Evolutionary conservation across 2,888 invertebrate species (phyloP).

Genomic region (Dione vanillae): DNA sequence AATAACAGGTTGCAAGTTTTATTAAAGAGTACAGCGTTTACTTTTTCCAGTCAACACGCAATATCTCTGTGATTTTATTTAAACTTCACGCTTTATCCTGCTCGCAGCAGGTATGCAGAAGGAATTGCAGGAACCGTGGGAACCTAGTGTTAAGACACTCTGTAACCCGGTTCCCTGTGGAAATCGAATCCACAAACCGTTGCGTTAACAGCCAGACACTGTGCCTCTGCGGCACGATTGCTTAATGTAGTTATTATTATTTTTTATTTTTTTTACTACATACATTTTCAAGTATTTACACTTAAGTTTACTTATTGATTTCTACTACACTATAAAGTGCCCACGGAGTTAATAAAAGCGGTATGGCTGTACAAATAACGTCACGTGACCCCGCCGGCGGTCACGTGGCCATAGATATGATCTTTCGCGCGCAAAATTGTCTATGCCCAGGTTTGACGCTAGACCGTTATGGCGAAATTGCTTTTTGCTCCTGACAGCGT

Average conservation of each 20-base stretch:
- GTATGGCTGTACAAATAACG: constrained; percentile 68
- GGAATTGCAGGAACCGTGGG: too few species aligned
- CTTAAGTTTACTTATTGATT: constrained; percentile 38
- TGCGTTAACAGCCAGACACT: too few species aligned
- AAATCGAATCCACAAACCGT: too few species aligned
- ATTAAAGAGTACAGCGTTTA: not conserved
- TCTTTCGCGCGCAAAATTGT: constrained; percentile 76
- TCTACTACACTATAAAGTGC: constrained; percentile 43
- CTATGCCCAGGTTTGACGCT: constrained; percentile 55
- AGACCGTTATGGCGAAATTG: constrained; percentile 36
- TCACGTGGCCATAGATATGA: constrained; percentile 73
- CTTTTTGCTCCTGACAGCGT: constrained; percentile 38
- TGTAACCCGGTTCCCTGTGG: too few species aligned
- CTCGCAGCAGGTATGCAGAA: too few species aligned
- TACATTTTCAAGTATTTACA: constrained; percentile 1
- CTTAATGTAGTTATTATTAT: not conserved
- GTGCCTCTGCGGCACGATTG: too few species aligned
- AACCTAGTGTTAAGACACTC: too few species aligned
- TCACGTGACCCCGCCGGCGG: constrained; percentile 69
- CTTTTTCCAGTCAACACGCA: not conserved
- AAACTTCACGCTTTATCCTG: too few species aligned
- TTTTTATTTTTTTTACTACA: too few species aligned
- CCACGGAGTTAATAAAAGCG: constrained; percentile 69
- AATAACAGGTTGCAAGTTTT: not conserved
- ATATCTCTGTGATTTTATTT: not conserved